These are phyloP conservation scores for Nomia melanderi DNA, from an alignment of 1,140 invertebrate genomes.

Conservation along the genomic window DNA sequence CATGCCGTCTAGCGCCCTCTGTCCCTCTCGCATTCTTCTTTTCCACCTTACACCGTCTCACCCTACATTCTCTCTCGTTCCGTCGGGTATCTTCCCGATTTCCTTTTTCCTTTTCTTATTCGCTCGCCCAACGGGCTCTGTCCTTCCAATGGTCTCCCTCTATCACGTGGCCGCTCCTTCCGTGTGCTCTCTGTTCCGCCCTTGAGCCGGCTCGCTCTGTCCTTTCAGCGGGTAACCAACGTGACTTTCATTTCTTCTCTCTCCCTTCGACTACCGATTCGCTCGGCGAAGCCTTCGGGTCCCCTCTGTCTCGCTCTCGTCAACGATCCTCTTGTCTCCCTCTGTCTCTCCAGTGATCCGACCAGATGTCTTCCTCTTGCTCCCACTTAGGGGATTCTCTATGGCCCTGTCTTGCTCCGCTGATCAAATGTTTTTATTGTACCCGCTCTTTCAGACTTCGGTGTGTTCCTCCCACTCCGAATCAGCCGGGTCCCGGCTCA, in stretches of 20 bases:
- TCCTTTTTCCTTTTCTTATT: constrained; percentile 7
- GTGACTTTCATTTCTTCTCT: constrained; percentile 40
- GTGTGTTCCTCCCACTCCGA: constrained; percentile 36
- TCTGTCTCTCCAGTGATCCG: constrained; percentile 30
- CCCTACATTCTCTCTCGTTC: not conserved
- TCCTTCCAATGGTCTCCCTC: not conserved
- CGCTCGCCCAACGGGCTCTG: too few relatives aligned
- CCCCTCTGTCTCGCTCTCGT: constrained; percentile 35
- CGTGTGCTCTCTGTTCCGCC: constrained; percentile 23
- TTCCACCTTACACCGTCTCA: not conserved
- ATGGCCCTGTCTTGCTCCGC: not conserved
- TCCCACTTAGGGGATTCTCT: too few relatives aligned
- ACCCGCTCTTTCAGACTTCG: constrained; percentile 54
- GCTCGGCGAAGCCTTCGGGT: constrained; percentile 29
- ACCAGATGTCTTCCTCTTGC: constrained; percentile 24
- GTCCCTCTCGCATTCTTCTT: constrained; percentile 3
- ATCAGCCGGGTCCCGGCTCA: not conserved
- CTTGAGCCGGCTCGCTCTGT: constrained; percentile 35
- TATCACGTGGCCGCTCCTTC: not conserved
- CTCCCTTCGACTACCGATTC: constrained; percentile 16
- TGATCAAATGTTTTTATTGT: constrained; percentile 48
- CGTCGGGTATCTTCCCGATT: not conserved
- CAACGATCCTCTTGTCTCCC: not conserved
- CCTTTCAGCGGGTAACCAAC: constrained; percentile 6
- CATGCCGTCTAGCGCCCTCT: not conserved